Evolutionary conservation across 2,888 invertebrate species (phyloP).

Genomic region (Sesamia inferens): DNA sequence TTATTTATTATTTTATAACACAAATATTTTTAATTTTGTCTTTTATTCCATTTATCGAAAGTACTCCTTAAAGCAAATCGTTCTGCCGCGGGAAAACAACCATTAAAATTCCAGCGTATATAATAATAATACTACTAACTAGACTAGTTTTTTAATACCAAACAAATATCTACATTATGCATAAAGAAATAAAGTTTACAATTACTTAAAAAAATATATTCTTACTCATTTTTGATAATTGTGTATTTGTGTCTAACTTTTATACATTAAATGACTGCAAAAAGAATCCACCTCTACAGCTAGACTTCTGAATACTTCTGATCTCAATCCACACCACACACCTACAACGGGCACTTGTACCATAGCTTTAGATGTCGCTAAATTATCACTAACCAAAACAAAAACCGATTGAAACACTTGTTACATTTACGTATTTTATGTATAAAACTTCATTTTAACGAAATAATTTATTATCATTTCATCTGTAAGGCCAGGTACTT

Average conservation of each 20-base stretch:
- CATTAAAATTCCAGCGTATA: too few species aligned
- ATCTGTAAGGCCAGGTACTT: constrained; percentile 2
- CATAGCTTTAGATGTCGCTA: constrained; percentile 57
- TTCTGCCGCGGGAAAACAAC: too few species aligned
- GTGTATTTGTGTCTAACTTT: neutral
- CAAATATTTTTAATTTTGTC: too few species aligned
- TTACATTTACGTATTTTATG: constrained; percentile 27
- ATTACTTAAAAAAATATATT: too few species aligned
- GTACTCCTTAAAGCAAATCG: too few species aligned
- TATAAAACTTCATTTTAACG: constrained; percentile 21
- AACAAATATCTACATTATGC: neutral
- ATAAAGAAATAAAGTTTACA: neutral
- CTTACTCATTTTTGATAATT: neutral
- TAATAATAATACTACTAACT: too few species aligned
- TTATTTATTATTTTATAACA: too few species aligned
- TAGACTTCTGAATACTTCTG: too few species aligned
- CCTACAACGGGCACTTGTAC: constrained; percentile 1
- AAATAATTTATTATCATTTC: constrained; percentile 10
- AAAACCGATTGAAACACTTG: constrained; percentile 9
- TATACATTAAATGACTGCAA: neutral
- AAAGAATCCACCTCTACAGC: neutral
- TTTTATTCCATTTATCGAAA: too few species aligned
- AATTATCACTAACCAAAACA: constrained; percentile 51
- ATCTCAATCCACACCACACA: neutral
- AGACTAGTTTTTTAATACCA: neutral